These are phyloP conservation scores for Lethenteron camtschaticum DNA, from an alignment of 2,113 vertebrate genomes.

Conservation along the genomic window DNA sequence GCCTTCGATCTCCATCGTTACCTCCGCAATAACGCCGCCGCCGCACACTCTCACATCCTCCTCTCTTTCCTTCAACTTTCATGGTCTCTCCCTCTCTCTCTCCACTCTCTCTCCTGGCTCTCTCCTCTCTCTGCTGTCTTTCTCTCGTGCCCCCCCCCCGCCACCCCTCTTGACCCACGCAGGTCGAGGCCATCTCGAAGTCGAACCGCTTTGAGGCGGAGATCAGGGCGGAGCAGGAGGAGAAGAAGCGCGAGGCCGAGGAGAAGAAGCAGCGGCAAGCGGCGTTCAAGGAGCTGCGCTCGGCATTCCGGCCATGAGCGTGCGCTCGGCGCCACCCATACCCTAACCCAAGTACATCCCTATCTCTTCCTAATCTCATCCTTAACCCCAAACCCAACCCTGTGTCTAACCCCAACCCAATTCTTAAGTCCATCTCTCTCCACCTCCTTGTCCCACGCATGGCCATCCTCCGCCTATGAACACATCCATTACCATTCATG, in stretches of 20 bases:
- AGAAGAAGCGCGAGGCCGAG: constrained; percentile 60
- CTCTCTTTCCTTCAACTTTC: not conserved
- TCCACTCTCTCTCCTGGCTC: not conserved
- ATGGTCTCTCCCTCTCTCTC: not conserved
- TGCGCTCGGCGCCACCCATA: not conserved
- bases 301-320: constrained; percentile 41
- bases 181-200: constrained; percentile 61
- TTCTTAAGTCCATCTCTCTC: too few species aligned
- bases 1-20: too few species aligned
- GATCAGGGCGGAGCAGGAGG: constrained; percentile 76
- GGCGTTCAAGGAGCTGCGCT: constrained; percentile 66
- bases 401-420: too few species aligned
- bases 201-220: constrained; percentile 63
- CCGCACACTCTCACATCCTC: not conserved
- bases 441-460: too few species aligned
- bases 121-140: constrained; percentile 1
- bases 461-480: too few species aligned
- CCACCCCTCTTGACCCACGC: constrained; percentile 7
- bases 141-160: not conserved
- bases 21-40: too few species aligned
- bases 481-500: too few species aligned
- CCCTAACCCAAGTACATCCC: too few species aligned
- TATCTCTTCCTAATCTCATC: too few species aligned
- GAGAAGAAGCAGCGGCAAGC: constrained; percentile 58
- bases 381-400: too few species aligned